Percentiles rank a stretch among this genome's conserved stretches.
Evolutionary conservation across 2,888 invertebrate species (phyloP).

Genomic region (Erynnis tages): DNA sequence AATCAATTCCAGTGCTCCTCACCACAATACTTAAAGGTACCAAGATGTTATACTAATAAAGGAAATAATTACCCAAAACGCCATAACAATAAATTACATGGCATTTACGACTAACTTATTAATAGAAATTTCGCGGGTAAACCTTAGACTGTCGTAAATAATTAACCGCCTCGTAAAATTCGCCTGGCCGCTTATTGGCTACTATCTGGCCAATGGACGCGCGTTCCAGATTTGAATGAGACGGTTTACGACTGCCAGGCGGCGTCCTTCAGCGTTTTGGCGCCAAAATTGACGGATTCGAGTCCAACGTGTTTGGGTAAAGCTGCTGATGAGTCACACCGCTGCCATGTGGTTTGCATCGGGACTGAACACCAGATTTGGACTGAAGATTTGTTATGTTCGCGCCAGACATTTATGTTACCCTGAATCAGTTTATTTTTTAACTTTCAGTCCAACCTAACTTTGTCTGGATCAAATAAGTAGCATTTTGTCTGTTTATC

Average conservation of each 20-base stretch:
- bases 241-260: constrained; percentile 75
- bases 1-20: constrained; percentile 5
- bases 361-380: neutral
- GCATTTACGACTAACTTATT: constrained; percentile 79
- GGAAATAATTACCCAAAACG: constrained; percentile 73
- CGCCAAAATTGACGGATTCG: constrained; percentile 62
- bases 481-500: too few species aligned
- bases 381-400: neutral
- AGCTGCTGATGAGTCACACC: neutral
- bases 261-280: constrained; percentile 76
- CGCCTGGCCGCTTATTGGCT: constrained; percentile 68
- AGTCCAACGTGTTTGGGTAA: neutral
- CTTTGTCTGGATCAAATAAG: too few species aligned
- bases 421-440: too few species aligned
- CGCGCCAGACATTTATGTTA: too few species aligned
- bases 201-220: constrained; percentile 62
- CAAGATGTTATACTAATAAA: constrained; percentile 70
- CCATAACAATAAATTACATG: constrained; percentile 73
- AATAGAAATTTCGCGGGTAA: constrained; percentile 79
- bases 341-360: neutral
- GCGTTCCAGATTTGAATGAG: constrained; percentile 73
- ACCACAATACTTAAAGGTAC: constrained; percentile 19
- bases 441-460: too few species aligned
- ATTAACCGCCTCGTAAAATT: constrained; percentile 73
- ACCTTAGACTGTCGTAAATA: constrained; percentile 77